Conservation (phyloP, 2,888 invertebrate species). For the Tryphoninae sp. region DNA sequence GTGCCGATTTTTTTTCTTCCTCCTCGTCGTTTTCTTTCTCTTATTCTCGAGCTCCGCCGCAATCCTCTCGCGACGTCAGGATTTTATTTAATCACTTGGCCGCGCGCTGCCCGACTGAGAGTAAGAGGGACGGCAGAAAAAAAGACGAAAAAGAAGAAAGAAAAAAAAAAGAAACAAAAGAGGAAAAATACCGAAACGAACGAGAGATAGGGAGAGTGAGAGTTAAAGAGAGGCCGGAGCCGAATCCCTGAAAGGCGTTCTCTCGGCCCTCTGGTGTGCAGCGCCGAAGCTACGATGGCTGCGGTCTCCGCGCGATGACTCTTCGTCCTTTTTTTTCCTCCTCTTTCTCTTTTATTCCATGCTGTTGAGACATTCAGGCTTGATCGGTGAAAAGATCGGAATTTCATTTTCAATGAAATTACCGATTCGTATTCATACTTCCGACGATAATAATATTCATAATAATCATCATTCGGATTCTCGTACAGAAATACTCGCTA, state of each 20-base stretch:
- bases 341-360: neutral
- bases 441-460: neutral
- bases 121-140: constrained; percentile 8
- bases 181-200: neutral
- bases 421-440: neutral
- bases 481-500: too few relatives aligned
- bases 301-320: neutral
- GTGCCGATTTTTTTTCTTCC: constrained; percentile 24
- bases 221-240: constrained; percentile 27
- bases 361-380: neutral
- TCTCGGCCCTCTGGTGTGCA: constrained; percentile 24
- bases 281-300: constrained; percentile 14
- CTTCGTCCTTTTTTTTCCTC: neutral
- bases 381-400: neutral
- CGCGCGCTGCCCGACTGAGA: constrained; percentile 23
- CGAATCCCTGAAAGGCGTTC: constrained; percentile 42
- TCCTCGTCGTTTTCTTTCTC: neutral
- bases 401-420: neutral
- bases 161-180: neutral
- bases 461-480: neutral
- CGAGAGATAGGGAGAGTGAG: constrained; percentile 21
- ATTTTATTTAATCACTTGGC: constrained; percentile 56
- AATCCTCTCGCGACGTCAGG: constrained; percentile 40
- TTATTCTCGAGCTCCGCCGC: constrained; percentile 6
- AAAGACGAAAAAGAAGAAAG: neutral